Percentiles rank a stretch among this genome's conserved stretches.
These are phyloP conservation scores for Orthonevra nobilis DNA, from an alignment of 2,888 invertebrate genomes.

Conservation along the genomic window DNA sequence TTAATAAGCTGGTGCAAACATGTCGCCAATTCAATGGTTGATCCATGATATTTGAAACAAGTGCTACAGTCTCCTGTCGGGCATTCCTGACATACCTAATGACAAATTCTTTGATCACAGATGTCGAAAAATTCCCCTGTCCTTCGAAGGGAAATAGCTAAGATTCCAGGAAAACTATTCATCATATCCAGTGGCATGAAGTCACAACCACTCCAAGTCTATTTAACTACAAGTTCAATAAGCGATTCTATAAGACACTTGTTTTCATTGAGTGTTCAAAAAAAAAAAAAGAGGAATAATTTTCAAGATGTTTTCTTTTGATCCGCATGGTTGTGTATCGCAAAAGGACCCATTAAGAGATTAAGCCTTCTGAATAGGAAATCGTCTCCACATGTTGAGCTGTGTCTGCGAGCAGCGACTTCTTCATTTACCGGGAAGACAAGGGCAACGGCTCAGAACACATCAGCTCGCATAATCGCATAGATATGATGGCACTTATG, in stretches of 20 bases:
- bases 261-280: constrained; percentile 55
- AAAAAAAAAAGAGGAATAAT: no score
- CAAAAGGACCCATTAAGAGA: constrained; percentile 25
- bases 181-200: background rate
- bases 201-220: constrained; percentile 11
- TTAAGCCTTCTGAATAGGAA: background rate
- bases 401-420: constrained; percentile 1
- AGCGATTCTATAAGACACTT: constrained; percentile 42
- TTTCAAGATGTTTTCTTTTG: constrained; percentile 44
- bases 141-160: constrained; percentile 29
- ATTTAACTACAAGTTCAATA: constrained; percentile 53
- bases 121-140: no score
- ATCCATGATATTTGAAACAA: no score
- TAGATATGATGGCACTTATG: constrained; percentile 52
- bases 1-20: no score
- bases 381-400: constrained; percentile 31
- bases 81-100: no score
- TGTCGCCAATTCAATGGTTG: no score
- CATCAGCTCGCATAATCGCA: constrained; percentile 34
- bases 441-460: no score
- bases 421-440: constrained; percentile 5
- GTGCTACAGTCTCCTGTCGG: no score
- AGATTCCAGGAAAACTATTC: constrained; percentile 22
- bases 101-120: no score
- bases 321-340: background rate